A percentile compares a stretch with the other conserved stretches of the same genome.
Conservation (phyloP, 1,140 invertebrate species). For the Meloidogyne floridensis region DNA sequence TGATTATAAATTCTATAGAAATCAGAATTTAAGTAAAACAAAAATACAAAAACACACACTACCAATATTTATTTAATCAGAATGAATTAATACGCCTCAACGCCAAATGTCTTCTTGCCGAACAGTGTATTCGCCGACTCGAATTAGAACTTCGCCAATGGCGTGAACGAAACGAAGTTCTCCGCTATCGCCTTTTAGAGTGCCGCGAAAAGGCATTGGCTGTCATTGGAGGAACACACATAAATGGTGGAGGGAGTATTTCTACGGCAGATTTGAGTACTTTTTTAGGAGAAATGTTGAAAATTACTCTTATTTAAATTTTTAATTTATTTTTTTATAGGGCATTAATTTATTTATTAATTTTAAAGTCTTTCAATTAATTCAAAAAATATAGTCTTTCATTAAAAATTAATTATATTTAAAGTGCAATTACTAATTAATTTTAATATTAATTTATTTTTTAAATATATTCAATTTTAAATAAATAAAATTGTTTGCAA, state of each 20-base stretch:
- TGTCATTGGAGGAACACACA: slow-evolving; percentile 7
- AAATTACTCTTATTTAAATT: slow-evolving; percentile 22
- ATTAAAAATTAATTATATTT: too few relatives aligned
- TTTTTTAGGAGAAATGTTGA: slow-evolving; percentile 25
- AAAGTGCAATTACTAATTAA: too few relatives aligned
- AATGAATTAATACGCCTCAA: slow-evolving; percentile 22
- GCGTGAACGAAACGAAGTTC: slow-evolving; percentile 22
- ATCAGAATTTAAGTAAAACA: too few relatives aligned
- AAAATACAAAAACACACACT: not conserved
- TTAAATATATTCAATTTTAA: too few relatives aligned
- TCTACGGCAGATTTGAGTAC: slow-evolving; percentile 9
- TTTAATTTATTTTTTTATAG: not conserved
- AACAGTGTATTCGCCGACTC: slow-evolving; percentile 23
- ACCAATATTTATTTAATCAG: not conserved
- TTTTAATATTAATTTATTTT: too few relatives aligned
- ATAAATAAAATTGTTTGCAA: too few relatives aligned
- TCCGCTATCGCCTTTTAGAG: slow-evolving; percentile 25
- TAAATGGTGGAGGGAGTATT: not conserved
- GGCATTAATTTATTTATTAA: too few relatives aligned
- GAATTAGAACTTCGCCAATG: slow-evolving; percentile 30
- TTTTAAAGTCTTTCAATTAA: too few relatives aligned
- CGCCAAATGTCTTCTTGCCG: slow-evolving; percentile 24
- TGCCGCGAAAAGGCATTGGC: slow-evolving; percentile 27
- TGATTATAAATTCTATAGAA: too few relatives aligned
- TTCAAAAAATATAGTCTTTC: too few relatives aligned